phyloP scores from a whole-genome alignment of 2,888 invertebrate genomes.

The Helobdella robusta region DNA sequence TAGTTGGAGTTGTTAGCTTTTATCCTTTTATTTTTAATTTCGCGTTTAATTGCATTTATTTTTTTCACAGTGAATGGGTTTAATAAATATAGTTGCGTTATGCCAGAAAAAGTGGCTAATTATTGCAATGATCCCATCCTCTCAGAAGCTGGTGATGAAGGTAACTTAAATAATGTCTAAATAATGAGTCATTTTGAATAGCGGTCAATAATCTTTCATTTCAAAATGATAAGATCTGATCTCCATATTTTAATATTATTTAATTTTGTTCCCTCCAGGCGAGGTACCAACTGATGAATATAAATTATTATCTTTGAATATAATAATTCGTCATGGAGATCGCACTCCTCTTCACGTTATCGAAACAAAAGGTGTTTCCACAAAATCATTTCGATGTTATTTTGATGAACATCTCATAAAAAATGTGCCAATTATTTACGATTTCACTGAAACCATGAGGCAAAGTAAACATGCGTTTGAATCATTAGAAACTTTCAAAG shows the following conservation, averaged over 20 bases:
- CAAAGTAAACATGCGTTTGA: constrained; percentile 1
- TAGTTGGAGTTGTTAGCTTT: too few relatives aligned
- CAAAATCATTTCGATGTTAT: constrained; percentile 13
- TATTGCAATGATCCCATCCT: constrained; percentile 28
- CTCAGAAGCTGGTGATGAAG: constrained; percentile 28
- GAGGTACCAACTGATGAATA: constrained; percentile 30
- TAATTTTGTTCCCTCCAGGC: constrained; percentile 16
- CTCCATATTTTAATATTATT: background rate
- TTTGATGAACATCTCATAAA: constrained; percentile 1
- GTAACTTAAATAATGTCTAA: constrained; percentile 7
- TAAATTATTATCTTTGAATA: constrained; percentile 38
- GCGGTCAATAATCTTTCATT: background rate
- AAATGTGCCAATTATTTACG: constrained; percentile 25
- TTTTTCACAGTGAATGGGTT: too few relatives aligned
- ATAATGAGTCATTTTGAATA: background rate
- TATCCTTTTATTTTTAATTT: too few relatives aligned
- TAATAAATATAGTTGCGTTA: background rate
- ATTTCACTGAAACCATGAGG: constrained; percentile 25
- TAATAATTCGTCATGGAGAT: constrained; percentile 74
- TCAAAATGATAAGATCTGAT: background rate
- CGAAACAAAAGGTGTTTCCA: background rate
- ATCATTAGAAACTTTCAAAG: constrained; percentile 14
- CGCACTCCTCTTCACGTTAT: constrained; percentile 67
- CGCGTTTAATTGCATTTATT: too few relatives aligned
- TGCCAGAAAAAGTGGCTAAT: constrained; percentile 9